Evolutionary conservation across 1,140 invertebrate species (phyloP), one percentile per base, ranked within the genome.

Genomic region (Dreissena polymorpha): DNA sequence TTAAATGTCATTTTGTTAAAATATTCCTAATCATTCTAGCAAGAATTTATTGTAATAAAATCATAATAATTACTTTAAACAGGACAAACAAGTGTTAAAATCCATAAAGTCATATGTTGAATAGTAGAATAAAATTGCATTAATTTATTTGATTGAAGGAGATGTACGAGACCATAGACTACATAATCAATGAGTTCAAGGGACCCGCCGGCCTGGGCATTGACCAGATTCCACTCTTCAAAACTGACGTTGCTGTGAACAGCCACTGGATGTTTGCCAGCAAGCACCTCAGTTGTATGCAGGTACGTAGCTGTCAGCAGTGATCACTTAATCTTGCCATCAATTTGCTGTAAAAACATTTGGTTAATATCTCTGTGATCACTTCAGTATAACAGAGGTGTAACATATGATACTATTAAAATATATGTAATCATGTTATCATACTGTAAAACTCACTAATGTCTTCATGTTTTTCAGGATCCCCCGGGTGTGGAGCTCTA

Each of bases 271-370:
- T n/a, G 18, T n/a, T 63, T 23, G 60, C 60, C 60, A 63, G 60
- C 60, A 63, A 63, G 23, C 60, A 63, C 60, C 60, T 63, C 18
- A 63, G 60, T 23, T 63, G 60, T 23, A 63, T 63, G 60, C 60
- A 63, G 60, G 60, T 63, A 63, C 23, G 60, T n/a, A n/a, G 23
- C 60, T 63, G 39, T 39, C 39, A 39, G 39, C 39, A 39, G 39
- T 39, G 39, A 39, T 39, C 2, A 39, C 39, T 39, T 2, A 39
- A 39, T 39, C 8, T 39, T 39, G 39, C 39, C 39, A 5, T 39
- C 39, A 39, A 39, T 2, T 8, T 39, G 39, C 39, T 5, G 39
- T 5, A 8, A 5, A 8, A 5, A 39, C 3, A 5, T 39, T 39
- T 39, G 39, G 39, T 39, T 5, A 39, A 39, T 39, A 39, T 39